Conservation (phyloP, 2,888 invertebrate species). For the Panorpa germanica region DNA sequence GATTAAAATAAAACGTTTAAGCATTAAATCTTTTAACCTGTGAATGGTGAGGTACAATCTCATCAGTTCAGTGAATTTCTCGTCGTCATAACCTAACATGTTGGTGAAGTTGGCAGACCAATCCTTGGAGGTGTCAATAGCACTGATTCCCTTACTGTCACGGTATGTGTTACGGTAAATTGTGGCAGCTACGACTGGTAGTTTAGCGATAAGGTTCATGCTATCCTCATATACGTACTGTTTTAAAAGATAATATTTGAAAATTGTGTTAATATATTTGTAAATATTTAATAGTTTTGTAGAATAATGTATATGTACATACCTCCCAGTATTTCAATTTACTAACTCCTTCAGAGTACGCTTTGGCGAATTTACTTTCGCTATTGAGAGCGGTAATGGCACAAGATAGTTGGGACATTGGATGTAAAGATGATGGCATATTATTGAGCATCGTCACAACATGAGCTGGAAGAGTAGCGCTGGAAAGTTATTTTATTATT, state of each 20-base stretch:
- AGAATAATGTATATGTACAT: background rate
- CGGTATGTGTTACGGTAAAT: conserved; percentile 66
- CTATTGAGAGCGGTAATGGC: conserved; percentile 68
- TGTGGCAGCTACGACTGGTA: conserved; percentile 70
- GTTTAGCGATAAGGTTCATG: conserved; percentile 74
- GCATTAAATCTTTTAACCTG: conserved; percentile 19
- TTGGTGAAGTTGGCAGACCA: conserved; percentile 70
- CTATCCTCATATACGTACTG: conserved; percentile 53
- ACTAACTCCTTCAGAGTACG: conserved; percentile 48
- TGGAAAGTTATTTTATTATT: too few species aligned
- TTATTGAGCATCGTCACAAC: conserved; percentile 67
- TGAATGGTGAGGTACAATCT: conserved; percentile 73
- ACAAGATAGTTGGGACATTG: conserved; percentile 71
- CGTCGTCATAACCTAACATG: conserved; percentile 62
- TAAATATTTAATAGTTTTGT: background rate
- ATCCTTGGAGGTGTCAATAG: conserved; percentile 59
- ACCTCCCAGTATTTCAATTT: conserved; percentile 63
- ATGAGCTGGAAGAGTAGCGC: conserved; percentile 49
- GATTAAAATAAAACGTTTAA: conserved; percentile 4
- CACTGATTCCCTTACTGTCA: conserved; percentile 45
- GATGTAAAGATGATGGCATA: conserved; percentile 62
- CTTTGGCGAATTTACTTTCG: conserved; percentile 68
- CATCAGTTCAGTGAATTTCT: conserved; percentile 60
- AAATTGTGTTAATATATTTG: conserved; percentile 1
- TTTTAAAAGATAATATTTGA: background rate